Percentiles rank a stretch among this genome's conserved stretches.
Evolutionary conservation across 2,888 invertebrate species (phyloP).

Genomic region (Drosophila dives): DNA sequence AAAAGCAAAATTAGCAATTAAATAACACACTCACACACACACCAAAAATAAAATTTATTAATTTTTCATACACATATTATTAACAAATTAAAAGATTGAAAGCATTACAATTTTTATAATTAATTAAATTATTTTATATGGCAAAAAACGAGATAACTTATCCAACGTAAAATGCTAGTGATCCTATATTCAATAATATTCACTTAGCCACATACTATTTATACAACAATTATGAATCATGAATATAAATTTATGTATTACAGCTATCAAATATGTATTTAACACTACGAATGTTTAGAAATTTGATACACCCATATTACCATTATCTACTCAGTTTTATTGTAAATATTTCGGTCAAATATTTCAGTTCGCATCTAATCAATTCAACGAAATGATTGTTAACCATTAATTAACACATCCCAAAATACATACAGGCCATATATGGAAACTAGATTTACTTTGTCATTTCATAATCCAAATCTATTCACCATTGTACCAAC

Average conservation of each 20-base stretch:
- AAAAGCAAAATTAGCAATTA: slow-evolving; percentile 51
- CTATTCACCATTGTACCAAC: slow-evolving; percentile 52
- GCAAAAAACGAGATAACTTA: slow-evolving; percentile 51
- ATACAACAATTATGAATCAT: slow-evolving; percentile 34
- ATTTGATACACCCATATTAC: slow-evolving; percentile 18
- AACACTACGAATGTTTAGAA: slow-evolving; percentile 15
- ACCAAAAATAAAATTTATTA: slow-evolving; percentile 21
- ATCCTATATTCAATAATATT: slow-evolving; percentile 56
- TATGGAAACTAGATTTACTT: slow-evolving; percentile 46
- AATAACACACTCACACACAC: slow-evolving; percentile 24
- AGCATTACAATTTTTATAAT: slow-evolving; percentile 23
- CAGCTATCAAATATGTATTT: slow-evolving; percentile 35
- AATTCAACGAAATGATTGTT: slow-evolving; percentile 15
- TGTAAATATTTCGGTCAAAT: slow-evolving; percentile 69
- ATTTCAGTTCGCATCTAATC: slow-evolving; percentile 36
- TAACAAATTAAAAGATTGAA: slow-evolving; percentile 6
- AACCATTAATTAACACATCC: slow-evolving; percentile 18
- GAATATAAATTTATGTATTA: slow-evolving; percentile 38
- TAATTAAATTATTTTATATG: slow-evolving; percentile 36
- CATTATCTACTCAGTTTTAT: slow-evolving; percentile 29
- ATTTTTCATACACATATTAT: slow-evolving; percentile 20
- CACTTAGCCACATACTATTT: slow-evolving; percentile 50
- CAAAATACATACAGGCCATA: slow-evolving; percentile 16
- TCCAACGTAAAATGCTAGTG: slow-evolving; percentile 62
- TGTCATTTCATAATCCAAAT: slow-evolving; percentile 56